Evolutionary conservation across 2,797 vertebrate species (phyloP).

Genomic region (Trachops cirrhosus): DNA sequence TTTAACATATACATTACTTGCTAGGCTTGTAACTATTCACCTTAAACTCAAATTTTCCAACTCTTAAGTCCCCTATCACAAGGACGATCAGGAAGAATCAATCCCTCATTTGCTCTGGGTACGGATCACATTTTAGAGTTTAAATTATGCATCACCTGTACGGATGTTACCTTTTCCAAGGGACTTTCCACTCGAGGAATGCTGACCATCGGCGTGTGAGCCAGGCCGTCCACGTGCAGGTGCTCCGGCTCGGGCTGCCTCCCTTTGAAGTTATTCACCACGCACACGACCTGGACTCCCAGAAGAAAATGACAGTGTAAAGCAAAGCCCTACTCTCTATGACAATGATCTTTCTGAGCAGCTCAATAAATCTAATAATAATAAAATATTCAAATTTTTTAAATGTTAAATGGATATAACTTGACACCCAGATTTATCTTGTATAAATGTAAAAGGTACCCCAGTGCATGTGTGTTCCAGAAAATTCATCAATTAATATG

Average conservation of each 20-base stretch:
- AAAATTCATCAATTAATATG: neutral
- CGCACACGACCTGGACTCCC: conserved; percentile 92
- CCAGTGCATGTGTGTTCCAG: neutral
- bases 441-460: conserved; percentile 42
- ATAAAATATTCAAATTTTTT: neutral
- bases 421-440: conserved; percentile 34
- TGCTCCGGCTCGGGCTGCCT: conserved; percentile 91
- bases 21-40: no score
- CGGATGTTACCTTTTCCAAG: conserved; percentile 95
- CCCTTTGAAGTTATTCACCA: conserved; percentile 98
- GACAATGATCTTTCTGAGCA: neutral
- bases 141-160: conserved; percentile 78
- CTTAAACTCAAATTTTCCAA: no score
- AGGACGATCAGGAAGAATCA: neutral
- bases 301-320: conserved; percentile 65
- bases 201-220: conserved; percentile 87
- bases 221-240: conserved; percentile 82
- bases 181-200: conserved; percentile 93
- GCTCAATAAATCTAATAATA: neutral
- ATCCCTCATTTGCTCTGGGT: neutral
- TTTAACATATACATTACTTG: no score
- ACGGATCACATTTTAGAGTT: neutral
- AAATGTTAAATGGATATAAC: neutral
- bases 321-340: neutral
- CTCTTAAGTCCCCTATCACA: no score